These are phyloP conservation scores for Artemia sinica DNA, from an alignment of 2,888 invertebrate species.

Conservation along the genomic window DNA sequence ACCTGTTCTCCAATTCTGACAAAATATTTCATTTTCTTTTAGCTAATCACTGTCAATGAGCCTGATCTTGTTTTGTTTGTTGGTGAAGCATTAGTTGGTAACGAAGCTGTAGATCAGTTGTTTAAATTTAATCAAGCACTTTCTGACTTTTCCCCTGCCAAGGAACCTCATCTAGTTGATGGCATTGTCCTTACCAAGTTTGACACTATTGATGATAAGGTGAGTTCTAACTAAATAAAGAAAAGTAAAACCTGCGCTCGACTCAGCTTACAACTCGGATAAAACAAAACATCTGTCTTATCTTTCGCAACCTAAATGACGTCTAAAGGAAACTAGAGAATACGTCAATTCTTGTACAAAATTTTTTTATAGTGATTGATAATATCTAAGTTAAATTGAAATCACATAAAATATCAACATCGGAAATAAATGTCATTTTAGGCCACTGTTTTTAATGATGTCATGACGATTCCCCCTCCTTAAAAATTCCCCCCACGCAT, in stretches of 20 bases:
- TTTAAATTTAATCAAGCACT: conserved; percentile 96
- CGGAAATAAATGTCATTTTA: no score
- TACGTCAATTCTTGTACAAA: no score
- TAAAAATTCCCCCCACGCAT: no score
- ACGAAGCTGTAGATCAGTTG: conserved; percentile 97
- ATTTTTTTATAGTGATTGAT: no score
- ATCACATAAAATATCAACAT: no score
- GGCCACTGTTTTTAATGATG: no score
- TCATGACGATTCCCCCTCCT: no score
- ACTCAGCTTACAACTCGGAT: no score
- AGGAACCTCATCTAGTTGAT: conserved; percentile 79
- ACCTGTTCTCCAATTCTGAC: no score
- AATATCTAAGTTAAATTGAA: no score
- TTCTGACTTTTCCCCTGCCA: conserved; percentile 66
- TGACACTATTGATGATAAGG: conserved; percentile 98
- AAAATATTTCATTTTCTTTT: conserved; percentile 24
- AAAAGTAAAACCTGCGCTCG: no score
- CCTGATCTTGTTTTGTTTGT: conserved; percentile 98
- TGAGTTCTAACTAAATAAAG: conserved; percentile 28
- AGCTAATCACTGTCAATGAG: conserved; percentile 85
- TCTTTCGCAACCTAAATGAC: background rate
- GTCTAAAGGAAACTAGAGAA: background rate
- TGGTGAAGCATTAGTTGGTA: conserved; percentile 97
- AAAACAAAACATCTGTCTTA: background rate
- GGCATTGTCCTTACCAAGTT: conserved; percentile 98